Percentiles rank a stretch among this genome's conserved stretches.
phyloP scores from a whole-genome alignment of 2,113 vertebrate species.

The Anser cygnoides region DNA sequence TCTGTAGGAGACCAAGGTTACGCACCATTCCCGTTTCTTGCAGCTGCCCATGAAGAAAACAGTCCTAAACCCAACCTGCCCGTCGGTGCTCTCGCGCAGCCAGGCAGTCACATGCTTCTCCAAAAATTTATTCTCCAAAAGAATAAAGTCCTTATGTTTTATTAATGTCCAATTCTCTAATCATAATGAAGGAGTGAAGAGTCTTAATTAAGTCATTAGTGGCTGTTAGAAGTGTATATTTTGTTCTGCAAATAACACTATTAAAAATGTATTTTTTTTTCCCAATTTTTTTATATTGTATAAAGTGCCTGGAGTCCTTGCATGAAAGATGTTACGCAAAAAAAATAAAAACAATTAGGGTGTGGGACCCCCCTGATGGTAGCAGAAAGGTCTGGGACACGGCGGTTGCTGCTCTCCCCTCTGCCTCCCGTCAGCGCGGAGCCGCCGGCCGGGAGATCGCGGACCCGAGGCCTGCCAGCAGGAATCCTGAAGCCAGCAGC shows the following conservation, averaged over 20 bases:
- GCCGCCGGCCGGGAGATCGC: not conserved
- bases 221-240: not conserved
- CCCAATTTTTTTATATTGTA: not conserved
- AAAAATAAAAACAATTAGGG: not conserved
- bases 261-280: not conserved
- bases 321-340: accelerated
- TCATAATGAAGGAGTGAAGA: not conserved
- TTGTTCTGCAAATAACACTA: slow-evolving; percentile 16
- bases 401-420: not conserved
- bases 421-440: not conserved
- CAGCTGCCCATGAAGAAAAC: not conserved
- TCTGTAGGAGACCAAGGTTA: not conserved
- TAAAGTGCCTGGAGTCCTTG: not conserved
- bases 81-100: not conserved
- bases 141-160: not conserved
- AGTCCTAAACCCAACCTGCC: not conserved
- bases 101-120: not conserved
- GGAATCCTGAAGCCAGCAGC: not conserved
- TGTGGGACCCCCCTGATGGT: accelerated
- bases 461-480: not conserved
- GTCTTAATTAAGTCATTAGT: slow-evolving; percentile 17
- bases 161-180: not conserved
- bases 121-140: not conserved
- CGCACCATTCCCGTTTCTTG: not conserved
- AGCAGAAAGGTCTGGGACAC: not conserved